phyloP scores from a whole-genome alignment of 2,888 invertebrate species.

The Congeria kusceri region DNA sequence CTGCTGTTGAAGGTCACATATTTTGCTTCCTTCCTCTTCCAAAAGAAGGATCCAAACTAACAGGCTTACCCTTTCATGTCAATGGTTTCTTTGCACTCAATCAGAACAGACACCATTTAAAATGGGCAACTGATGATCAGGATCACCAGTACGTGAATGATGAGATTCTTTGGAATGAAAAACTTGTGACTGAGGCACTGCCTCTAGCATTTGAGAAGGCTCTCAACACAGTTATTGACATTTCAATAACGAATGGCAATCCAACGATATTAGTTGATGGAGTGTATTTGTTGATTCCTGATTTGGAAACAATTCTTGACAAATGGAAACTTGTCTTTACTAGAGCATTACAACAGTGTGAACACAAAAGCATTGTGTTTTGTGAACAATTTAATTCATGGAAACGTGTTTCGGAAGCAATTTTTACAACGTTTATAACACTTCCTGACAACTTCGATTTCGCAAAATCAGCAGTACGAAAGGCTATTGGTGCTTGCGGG shows the following conservation, averaged over 20 bases:
- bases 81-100: constrained; percentile 82
- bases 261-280: constrained; percentile 2
- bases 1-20: constrained; percentile 32
- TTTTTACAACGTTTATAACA: constrained; percentile 12
- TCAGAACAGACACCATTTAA: constrained; percentile 80
- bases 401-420: constrained; percentile 8
- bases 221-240: constrained; percentile 11
- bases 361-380: background rate
- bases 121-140: constrained; percentile 79
- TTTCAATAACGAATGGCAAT: constrained; percentile 1
- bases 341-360: background rate
- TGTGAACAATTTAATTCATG: constrained; percentile 12
- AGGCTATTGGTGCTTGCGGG: background rate
- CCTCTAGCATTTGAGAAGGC: constrained; percentile 68
- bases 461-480: background rate
- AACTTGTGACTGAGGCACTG: constrained; percentile 74
- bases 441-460: background rate
- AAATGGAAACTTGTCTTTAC: constrained; percentile 37
- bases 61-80: constrained; percentile 82
- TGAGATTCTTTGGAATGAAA: constrained; percentile 77
- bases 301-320: constrained; percentile 10
- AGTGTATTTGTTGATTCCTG: constrained; percentile 48
- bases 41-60: constrained; percentile 69
- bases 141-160: constrained; percentile 54
- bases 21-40: constrained; percentile 81